Base-by-base conservation (phyloP, 2,888 invertebrate genomes). In the Ceraclea dissimilis region DNA sequence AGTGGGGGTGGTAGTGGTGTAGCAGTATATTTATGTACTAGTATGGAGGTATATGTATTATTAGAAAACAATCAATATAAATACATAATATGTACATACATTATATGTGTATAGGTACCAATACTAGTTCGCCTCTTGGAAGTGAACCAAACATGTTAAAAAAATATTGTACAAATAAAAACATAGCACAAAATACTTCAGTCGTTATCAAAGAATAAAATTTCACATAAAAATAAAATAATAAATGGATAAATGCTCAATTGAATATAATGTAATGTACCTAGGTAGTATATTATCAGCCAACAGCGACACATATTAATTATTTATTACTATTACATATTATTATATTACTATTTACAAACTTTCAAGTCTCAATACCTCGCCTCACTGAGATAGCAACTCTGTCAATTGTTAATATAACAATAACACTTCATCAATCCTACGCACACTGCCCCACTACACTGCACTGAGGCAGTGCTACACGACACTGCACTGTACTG, bases 341-440 rank as follows among this genome's bases (percentile, higher is more conserved):
- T 39, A 39, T 8, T 39, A 8, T 8, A 51, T 54, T 44, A 26
- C 52, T 60, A 60, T 59, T 31, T 59, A 59, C 56, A 59, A 46
- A 46, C 16, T 49, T 31, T 31, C 49, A 43, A 44, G 53, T 16
- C 51, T 31, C 44, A 18, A 44, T 39, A 17, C 19, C 11, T 46
- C 19, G 4, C 4, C 2, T 5, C 2, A 19, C 5, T 18, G 46
- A 11, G 6, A 13, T 46, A 17, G 18, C 20, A 46, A 46, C 20
- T 8, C 4, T 43, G 13, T 56, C 61, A 59, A 59, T 61, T 59
- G 58, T 61, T 61, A 61, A 61, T 61, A 61, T 61, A 61, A 61
- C 61, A 61, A 61, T 57, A 59, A 49, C 51, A 10, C 33, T 43
- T 18, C 26, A 26, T 47, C 47, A 47, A 18, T 19, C 20, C 47